phyloP scores from a whole-genome alignment of 2,888 invertebrate genomes.

The Idaea aversata region DNA sequence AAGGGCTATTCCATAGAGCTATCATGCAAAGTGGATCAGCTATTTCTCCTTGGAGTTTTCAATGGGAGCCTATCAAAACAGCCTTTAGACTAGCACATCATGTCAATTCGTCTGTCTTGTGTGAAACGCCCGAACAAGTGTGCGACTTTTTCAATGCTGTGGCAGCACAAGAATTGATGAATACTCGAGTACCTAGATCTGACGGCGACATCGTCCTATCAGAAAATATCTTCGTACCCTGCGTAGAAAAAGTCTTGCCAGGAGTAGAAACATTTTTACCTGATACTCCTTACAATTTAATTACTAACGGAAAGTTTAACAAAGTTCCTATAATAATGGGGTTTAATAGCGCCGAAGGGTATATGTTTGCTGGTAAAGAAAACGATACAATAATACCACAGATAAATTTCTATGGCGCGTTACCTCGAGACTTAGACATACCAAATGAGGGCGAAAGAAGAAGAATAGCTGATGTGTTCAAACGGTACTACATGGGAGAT shows the following conservation, averaged over 20 bases:
- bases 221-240: constrained; percentile 69
- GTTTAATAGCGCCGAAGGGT: constrained; percentile 64
- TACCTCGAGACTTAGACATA: constrained; percentile 61
- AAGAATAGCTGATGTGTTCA: constrained; percentile 44
- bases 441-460: constrained; percentile 42
- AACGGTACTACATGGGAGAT: constrained; percentile 63
- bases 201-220: constrained; percentile 60
- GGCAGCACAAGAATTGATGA: constrained; percentile 45
- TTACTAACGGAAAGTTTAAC: constrained; percentile 46
- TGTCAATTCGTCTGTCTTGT: not conserved
- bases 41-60: constrained; percentile 64
- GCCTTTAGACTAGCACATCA: constrained; percentile 53
- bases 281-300: constrained; percentile 57
- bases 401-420: constrained; percentile 49
- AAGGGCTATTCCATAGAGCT: constrained; percentile 61
- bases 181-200: constrained; percentile 54
- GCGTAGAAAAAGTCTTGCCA: constrained; percentile 51
- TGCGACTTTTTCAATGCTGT: constrained; percentile 48
- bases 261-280: constrained; percentile 48
- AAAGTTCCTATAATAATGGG: constrained; percentile 67
- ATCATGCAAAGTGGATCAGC: constrained; percentile 70
- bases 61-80: constrained; percentile 57
- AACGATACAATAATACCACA: constrained; percentile 57
- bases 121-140: constrained; percentile 49
- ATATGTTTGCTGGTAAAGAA: constrained; percentile 66